Evolutionary conservation across 2,888 invertebrate genomes (phyloP).

Genomic region (Eugnorisma glareosa): DNA sequence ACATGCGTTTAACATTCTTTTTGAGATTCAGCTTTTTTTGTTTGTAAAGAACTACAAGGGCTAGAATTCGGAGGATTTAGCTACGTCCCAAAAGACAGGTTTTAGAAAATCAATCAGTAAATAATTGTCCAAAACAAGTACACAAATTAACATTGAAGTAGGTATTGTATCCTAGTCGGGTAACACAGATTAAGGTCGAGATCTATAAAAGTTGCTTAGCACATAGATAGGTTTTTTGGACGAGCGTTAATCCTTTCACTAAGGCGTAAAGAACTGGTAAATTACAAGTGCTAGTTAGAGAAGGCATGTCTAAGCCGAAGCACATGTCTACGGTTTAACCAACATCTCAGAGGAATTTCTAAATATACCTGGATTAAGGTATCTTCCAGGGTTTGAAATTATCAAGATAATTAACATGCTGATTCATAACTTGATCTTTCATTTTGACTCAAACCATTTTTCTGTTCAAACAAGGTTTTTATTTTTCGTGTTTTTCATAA

Average conservation of each 20-base stretch:
- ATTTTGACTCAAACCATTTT: no score
- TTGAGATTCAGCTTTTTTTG: background rate
- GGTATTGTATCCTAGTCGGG: background rate
- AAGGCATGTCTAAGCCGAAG: background rate
- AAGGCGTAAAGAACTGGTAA: background rate
- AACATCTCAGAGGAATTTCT: background rate
- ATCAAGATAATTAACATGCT: no score
- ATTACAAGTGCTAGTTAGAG: background rate
- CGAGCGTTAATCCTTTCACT: background rate
- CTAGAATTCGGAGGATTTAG: no score
- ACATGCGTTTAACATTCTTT: conserved; percentile 11
- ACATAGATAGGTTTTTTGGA: background rate
- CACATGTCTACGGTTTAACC: background rate
- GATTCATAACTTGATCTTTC: no score
- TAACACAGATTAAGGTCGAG: background rate
- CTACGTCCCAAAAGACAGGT: background rate
- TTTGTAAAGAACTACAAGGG: background rate
- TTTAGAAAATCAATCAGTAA: background rate
- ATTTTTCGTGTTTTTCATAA: no score
- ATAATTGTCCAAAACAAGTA: background rate
- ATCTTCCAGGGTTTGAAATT: no score
- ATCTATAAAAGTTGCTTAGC: background rate
- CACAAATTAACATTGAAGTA: background rate
- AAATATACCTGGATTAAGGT: no score
- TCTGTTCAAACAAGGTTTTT: no score